Conservation (phyloP, 2,888 invertebrate species). For the Hololepta plana region DNA sequence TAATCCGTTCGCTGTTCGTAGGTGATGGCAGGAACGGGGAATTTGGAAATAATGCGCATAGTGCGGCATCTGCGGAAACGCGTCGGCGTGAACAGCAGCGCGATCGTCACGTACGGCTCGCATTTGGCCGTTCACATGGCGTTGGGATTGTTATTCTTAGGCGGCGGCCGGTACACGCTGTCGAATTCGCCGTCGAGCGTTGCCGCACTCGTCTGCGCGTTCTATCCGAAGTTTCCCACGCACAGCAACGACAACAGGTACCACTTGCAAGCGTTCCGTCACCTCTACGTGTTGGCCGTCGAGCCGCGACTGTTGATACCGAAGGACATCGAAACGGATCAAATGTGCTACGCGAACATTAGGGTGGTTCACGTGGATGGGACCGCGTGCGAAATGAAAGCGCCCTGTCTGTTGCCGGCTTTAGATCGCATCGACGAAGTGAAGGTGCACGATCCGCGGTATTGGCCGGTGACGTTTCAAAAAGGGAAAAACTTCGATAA, state of each 20-base stretch:
- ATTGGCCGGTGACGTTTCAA: conserved; percentile 79
- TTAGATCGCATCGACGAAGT: conserved; percentile 55
- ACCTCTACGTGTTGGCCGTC: conserved; percentile 86
- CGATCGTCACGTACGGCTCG: conserved; percentile 70
- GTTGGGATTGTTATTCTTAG: conserved; percentile 80
- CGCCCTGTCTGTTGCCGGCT: conserved; percentile 77
- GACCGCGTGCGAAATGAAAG: conserved; percentile 32
- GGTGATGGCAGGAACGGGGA: conserved; percentile 92
- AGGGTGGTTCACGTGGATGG: conserved; percentile 33
- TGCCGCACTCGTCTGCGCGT: conserved; percentile 79
- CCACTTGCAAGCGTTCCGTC: conserved; percentile 92
- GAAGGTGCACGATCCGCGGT: conserved; percentile 63
- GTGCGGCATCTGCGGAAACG: conserved; percentile 72
- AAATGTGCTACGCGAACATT: conserved; percentile 68
- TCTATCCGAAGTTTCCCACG: conserved; percentile 94
- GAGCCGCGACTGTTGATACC: conserved; percentile 82
- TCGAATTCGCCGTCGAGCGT: conserved; percentile 69
- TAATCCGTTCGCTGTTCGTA: conserved; percentile 21
- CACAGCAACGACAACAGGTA: conserved; percentile 96
- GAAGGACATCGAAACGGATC: conserved; percentile 61
- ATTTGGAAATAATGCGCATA: conserved; percentile 61
- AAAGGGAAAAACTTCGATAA: conserved; percentile 69
- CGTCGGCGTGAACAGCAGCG: conserved; percentile 48
- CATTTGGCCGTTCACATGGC: conserved; percentile 95
- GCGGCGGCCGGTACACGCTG: conserved; percentile 78